These are phyloP conservation scores for Nannoperca obscura DNA, from an alignment of 2,797 vertebrate genomes.

Conservation along the genomic window DNA sequence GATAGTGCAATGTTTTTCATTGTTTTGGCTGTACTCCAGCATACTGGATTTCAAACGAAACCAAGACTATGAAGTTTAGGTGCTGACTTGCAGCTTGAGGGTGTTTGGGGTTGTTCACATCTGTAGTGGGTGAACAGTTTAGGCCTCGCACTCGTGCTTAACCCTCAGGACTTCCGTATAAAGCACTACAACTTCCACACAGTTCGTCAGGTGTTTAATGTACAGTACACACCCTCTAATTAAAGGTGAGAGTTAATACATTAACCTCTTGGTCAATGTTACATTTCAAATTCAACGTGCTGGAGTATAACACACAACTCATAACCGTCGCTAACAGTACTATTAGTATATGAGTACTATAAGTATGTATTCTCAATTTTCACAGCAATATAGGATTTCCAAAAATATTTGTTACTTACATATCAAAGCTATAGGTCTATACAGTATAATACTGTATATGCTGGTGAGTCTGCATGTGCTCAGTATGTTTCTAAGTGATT, in stretches of 20 bases:
- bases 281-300: not conserved
- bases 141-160: not conserved
- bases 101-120: constrained; percentile 20
- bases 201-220: constrained; percentile 2
- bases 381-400: not conserved
- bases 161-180: not conserved
- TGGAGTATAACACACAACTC: not conserved
- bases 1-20: constrained; percentile 30
- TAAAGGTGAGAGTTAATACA: not conserved
- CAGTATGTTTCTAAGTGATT: not conserved
- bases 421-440: not conserved
- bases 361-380: not conserved
- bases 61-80: constrained; percentile 18
- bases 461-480: not conserved
- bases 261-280: not conserved
- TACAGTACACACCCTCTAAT: not conserved
- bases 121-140: not conserved
- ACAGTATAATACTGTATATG: not conserved
- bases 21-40: constrained; percentile 17
- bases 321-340: no score
- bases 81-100: constrained; percentile 33
- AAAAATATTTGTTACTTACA: not conserved
- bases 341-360: no score
- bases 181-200: not conserved
- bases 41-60: constrained; percentile 33